phyloP scores from a whole-genome alignment of 2,888 invertebrate genomes.

The Amphipyra tragopoginis region DNA sequence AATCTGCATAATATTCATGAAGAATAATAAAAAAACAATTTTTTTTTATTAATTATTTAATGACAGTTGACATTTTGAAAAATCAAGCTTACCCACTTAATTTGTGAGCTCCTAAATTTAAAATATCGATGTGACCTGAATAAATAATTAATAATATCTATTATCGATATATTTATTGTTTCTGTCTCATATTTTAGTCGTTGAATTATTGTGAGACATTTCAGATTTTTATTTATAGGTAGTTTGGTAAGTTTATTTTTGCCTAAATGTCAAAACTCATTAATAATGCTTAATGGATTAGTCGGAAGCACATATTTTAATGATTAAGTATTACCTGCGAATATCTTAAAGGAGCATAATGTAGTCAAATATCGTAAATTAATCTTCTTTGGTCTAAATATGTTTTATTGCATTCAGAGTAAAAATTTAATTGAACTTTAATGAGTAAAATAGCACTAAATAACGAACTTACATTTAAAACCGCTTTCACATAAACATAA shows the following conservation, averaged over 20 bases:
- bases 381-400: slow-evolving; percentile 18
- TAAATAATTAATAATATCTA: slow-evolving; percentile 31
- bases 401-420: no score
- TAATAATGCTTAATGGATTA: slow-evolving; percentile 45
- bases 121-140: slow-evolving; percentile 46
- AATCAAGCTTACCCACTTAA: slow-evolving; percentile 24
- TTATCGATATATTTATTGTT: slow-evolving; percentile 28
- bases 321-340: slow-evolving; percentile 28
- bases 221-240: slow-evolving; percentile 34
- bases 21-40: slow-evolving; percentile 43
- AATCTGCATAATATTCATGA: slow-evolving; percentile 42
- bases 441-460: no score
- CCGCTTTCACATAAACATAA: no score
- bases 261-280: slow-evolving; percentile 48
- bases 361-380: slow-evolving; percentile 31
- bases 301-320: slow-evolving; percentile 43
- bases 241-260: slow-evolving; percentile 21
- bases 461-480: no score
- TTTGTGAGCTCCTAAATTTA: slow-evolving; percentile 24
- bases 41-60: slow-evolving; percentile 49
- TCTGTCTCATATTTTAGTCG: slow-evolving; percentile 39
- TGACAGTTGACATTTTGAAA: slow-evolving; percentile 53
- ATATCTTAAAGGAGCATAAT: slow-evolving; percentile 17
- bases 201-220: slow-evolving; percentile 30
- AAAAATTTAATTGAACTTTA: no score